Evolutionary conservation across 2,888 invertebrate genomes (phyloP), one percentile per base, ranked within the genome.

Genomic region (Lycophotia porphyrea): DNA sequence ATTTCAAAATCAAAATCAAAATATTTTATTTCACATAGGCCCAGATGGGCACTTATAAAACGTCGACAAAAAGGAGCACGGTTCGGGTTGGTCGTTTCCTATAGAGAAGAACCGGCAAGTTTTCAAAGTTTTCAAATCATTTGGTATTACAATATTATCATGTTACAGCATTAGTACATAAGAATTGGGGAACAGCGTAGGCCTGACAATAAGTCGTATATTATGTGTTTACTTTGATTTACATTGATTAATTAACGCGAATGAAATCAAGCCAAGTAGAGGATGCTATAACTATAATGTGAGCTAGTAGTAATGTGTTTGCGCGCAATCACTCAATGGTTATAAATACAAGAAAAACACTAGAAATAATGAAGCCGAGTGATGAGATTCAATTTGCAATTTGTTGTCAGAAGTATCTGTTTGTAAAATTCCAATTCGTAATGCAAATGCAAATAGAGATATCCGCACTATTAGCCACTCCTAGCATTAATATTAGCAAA

Each of bases 261-360:
- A 71, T 49, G 76, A 70, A 80, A 79, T 83, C 47, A 70, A 71
- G 66, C 58, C 78, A 72, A 69, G 55, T 75, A 71, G 61, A 82
- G 85, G 85, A 87, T 87, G 79, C 80, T 76, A 68, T 80, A 82
- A 79, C 80, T 76, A 68, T 80, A 82, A 79, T 74, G 70, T 58
- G 67, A 52, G 72, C 61, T 55, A 58, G 71, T 13, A n/a, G 1
- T 74, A 71, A 76, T 71, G 74, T 81, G 80, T 78, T 42, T 78
- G 11, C 49, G 76, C 82, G 84, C 83, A 87, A 86, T 80, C 71
- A 83, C 78, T 84, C 71, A 84, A 76, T 84, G 61, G 68, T 86
- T 80, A 74, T 76, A 82, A 80, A 73, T 60, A 73, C 71, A 68
- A 67, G 34, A 74, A 71, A 76, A 68, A 58, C 24, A 27, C 31